Evolutionary conservation across 2,888 invertebrate genomes (phyloP).

Genomic region (Drosophila paracracens): DNA sequence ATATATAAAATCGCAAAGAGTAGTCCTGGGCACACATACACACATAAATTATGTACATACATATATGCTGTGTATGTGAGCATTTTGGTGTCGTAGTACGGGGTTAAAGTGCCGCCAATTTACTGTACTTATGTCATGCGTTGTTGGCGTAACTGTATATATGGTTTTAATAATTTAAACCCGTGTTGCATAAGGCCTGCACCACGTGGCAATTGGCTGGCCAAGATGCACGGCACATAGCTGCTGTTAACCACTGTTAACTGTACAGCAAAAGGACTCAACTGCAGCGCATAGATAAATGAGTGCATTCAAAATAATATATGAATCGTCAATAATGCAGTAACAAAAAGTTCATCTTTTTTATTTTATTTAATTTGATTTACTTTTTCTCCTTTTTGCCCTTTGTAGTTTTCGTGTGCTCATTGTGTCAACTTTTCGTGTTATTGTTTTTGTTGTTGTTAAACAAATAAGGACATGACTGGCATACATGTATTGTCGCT

Average conservation of each 20-base stretch:
- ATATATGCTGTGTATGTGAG: neutral
- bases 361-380: slow-evolving; percentile 43
- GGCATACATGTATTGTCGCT: slow-evolving; percentile 57
- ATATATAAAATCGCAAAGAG: slow-evolving; percentile 34
- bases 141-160: slow-evolving; percentile 36
- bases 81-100: slow-evolving; percentile 2
- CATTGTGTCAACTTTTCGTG: slow-evolving; percentile 19
- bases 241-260: slow-evolving; percentile 33
- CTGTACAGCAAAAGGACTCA: slow-evolving; percentile 10
- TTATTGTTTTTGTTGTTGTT: slow-evolving; percentile 22
- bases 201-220: slow-evolving; percentile 40
- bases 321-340: slow-evolving; percentile 59
- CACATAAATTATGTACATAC: neutral
- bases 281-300: slow-evolving; percentile 48
- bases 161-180: slow-evolving; percentile 70
- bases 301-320: slow-evolving; percentile 44
- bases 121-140: slow-evolving; percentile 61
- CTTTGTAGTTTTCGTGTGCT: slow-evolving; percentile 17
- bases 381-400: neutral
- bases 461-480: slow-evolving; percentile 46
- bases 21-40: neutral
- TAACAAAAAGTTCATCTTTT: slow-evolving; percentile 55
- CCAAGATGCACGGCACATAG: slow-evolving; percentile 33
- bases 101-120: slow-evolving; percentile 65
- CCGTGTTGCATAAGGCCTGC: slow-evolving; percentile 55